Evolutionary conservation across 2,797 vertebrate genomes (phyloP), one percentile per base, ranked within the genome.

Genomic region (Chrysocyon brachyurus): DNA sequence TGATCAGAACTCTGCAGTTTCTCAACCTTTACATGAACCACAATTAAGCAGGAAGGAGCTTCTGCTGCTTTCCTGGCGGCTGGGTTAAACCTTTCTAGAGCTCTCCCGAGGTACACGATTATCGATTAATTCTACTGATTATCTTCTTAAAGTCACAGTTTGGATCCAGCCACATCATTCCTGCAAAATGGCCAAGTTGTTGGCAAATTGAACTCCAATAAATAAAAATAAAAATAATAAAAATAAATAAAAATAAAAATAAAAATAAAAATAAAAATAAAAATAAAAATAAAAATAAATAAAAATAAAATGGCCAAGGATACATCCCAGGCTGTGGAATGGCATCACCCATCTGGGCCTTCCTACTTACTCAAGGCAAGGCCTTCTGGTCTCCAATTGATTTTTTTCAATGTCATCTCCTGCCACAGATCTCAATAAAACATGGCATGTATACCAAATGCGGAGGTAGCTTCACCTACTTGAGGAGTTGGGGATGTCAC

Each of bases 291-390:
- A 36, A 36, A 36, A 36, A 40, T 40, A 40, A 56, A 10, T 40
- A 40, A 56, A 10, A 68, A 59, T 0, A 56, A 10, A 68, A 59
- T 0, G 6, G 31, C 19, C 57, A 15, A 19, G 9, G 31, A 26
- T 1, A 0, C 4, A 4, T 2, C 3, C 7, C 6, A 28, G 28
- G 22, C 52, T 31, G 0, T 7, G 36, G 33, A 56, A 5, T 3
- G 8, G 12, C 78, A 8, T 11, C 6, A 2, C 1, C 22, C 22
- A 5, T 1, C 70, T 33, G 57, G 3, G 22, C 3, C 2, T 7
- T 21, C 4, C 46, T 6, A 12, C 59, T 14, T 14, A 5, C 0
- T n/a, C 36, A 17, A 54, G 31, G 22, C 66, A 46, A 46, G 40
- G 40, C 3, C 17, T 22, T 22, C 3, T 24, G 5, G 5, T 8